phyloP scores from a whole-genome alignment of 35 echinoderm and acorn worm species.

The Lytechinus variegatus region DNA sequence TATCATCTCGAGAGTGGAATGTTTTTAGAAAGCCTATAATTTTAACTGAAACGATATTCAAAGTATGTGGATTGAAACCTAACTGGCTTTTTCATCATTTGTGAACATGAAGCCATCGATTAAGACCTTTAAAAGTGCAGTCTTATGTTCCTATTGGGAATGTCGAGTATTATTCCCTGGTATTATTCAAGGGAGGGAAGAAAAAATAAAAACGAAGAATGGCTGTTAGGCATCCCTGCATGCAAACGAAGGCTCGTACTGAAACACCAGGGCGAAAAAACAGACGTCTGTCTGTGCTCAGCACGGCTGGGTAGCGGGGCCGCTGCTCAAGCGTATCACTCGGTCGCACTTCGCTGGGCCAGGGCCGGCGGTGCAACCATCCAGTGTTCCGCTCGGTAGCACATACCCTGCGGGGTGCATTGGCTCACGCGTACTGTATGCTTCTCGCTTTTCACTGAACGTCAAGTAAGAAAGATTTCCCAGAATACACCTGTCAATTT shows the following conservation, averaged over 20 bases:
- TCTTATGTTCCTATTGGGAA: neutral
- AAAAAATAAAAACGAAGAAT: neutral
- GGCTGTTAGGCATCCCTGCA: neutral
- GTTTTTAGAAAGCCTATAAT: no score
- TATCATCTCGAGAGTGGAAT: no score
- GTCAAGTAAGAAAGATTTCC: neutral
- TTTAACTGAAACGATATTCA: no score
- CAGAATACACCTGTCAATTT: slow-evolving; percentile 37
- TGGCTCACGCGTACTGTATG: neutral
- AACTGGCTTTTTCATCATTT: neutral
- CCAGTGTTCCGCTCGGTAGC: slow-evolving; percentile 51
- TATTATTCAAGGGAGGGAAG: neutral
- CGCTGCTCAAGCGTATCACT: slow-evolving; percentile 35
- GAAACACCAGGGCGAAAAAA: neutral
- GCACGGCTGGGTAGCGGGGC: slow-evolving; percentile 39
- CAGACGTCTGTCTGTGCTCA: neutral
- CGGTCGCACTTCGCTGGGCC: slow-evolving; percentile 49
- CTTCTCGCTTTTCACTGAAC: slow-evolving; percentile 6
- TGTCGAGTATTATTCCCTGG: neutral
- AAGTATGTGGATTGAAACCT: no score
- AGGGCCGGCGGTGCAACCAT: slow-evolving; percentile 41
- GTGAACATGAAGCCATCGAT: neutral
- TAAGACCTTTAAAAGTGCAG: neutral
- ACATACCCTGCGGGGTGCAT: slow-evolving; percentile 50
- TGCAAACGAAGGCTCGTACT: neutral